These are phyloP conservation scores for Heliconius hermathena DNA, from an alignment of 1,140 invertebrate genomes.

Conservation along the genomic window DNA sequence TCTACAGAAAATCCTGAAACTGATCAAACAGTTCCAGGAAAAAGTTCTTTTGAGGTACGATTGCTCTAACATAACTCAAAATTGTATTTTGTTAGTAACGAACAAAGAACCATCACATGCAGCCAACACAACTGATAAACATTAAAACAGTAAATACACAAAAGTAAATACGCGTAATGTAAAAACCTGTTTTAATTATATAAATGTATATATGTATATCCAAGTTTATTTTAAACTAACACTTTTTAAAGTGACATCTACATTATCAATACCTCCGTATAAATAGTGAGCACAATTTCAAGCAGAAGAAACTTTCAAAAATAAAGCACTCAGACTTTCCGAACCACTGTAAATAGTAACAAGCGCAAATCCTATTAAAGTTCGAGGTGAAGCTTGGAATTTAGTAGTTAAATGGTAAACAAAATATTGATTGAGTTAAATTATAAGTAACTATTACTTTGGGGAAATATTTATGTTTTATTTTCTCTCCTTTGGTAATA, in stretches of 20 bases:
- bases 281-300: slow-evolving; percentile 15
- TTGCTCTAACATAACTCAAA: too few relatives aligned
- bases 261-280: slow-evolving; percentile 19
- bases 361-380: slow-evolving; percentile 27
- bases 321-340: slow-evolving; percentile 15
- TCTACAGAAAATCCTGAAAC: too few relatives aligned
- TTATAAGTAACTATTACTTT: not conserved
- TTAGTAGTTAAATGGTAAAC: not conserved
- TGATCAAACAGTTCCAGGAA: too few relatives aligned
- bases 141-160: too few relatives aligned
- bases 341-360: slow-evolving; percentile 24
- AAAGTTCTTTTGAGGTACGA: too few relatives aligned
- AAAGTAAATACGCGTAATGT: too few relatives aligned
- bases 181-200: not conserved
- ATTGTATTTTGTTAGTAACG: too few relatives aligned
- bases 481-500: too few relatives aligned
- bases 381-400: not conserved
- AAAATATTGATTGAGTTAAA: not conserved
- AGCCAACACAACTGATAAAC: too few relatives aligned
- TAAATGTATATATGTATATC: too few relatives aligned
- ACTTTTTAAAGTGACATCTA: not conserved
- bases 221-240: not conserved
- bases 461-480: too few relatives aligned
- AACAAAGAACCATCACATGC: too few relatives aligned
- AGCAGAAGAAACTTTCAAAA: slow-evolving; percentile 21